phyloP scores from a whole-genome alignment of 2,888 invertebrate species.

The Andrena minutula region DNA sequence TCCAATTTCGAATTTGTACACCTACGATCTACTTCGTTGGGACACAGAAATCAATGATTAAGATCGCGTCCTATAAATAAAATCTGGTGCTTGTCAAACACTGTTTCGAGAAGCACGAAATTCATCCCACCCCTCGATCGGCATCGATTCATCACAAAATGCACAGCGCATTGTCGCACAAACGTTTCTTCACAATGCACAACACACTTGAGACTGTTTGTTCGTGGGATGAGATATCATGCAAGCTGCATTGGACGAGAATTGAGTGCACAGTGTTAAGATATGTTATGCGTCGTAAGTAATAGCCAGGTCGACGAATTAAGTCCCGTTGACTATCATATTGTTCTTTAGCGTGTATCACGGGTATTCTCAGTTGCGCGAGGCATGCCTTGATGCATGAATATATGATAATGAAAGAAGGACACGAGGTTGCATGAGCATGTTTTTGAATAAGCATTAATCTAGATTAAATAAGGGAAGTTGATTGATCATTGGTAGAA shows the following conservation, averaged over 20 bases:
- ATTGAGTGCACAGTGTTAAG: constrained; percentile 67
- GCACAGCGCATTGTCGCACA: constrained; percentile 63
- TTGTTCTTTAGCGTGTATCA: constrained; percentile 64
- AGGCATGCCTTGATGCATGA: constrained; percentile 76
- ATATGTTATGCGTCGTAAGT: constrained; percentile 71
- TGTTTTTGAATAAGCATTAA: constrained; percentile 73
- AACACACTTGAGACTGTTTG: constrained; percentile 68
- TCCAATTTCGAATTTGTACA: too few species aligned
- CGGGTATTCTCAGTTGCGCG: constrained; percentile 50
- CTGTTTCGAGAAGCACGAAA: background rate
- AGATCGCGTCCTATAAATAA: background rate
- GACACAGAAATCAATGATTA: too few species aligned
- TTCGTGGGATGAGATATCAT: constrained; percentile 70
- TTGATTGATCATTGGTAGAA: constrained; percentile 21
- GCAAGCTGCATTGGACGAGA: constrained; percentile 69
- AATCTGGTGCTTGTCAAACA: background rate
- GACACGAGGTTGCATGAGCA: constrained; percentile 77
- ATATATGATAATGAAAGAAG: constrained; percentile 64
- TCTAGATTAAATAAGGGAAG: constrained; percentile 56
- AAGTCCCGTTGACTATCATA: constrained; percentile 49
- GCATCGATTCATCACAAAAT: constrained; percentile 54
- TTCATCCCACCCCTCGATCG: constrained; percentile 17
- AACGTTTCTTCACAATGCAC: constrained; percentile 64
- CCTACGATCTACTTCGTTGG: too few species aligned
- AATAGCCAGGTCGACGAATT: constrained; percentile 53